phyloP scores from a whole-genome alignment of 1,140 invertebrate genomes.

The Aphaenogaster ashmeadi region DNA sequence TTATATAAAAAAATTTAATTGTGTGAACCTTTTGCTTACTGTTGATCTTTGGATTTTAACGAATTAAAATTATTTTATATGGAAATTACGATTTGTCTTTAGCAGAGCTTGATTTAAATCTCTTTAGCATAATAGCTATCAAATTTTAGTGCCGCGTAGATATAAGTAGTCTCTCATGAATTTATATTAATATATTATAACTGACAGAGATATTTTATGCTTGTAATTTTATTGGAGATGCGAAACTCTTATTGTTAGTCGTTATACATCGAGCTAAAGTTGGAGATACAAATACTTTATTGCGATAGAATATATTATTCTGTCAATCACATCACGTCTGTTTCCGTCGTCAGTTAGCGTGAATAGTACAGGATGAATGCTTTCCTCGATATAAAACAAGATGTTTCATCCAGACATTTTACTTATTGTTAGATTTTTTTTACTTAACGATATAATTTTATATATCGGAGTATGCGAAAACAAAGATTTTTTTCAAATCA shows the following conservation, averaged over 20 bases:
- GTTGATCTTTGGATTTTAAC: not conserved
- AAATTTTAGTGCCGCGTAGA: not conserved
- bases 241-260: not conserved
- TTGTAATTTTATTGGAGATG: not conserved
- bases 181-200: constrained; percentile 1
- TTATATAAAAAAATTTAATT: not conserved
- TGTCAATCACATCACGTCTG: constrained; percentile 8
- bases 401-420: not conserved
- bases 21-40: not conserved
- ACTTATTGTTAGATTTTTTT: not conserved
- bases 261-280: not conserved
- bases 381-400: not conserved
- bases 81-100: not conserved
- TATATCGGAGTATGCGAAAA: not conserved
- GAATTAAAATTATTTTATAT: not conserved
- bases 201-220: not conserved
- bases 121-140: not conserved
- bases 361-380: not conserved
- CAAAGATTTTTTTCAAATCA: not conserved
- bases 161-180: not conserved
- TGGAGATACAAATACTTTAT: not conserved
- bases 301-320: not conserved
- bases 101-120: constrained; percentile 1
- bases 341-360: not conserved
- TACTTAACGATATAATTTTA: not conserved